phyloP scores from a whole-genome alignment of 2,797 vertebrate genomes.

The Sciurus carolinensis region DNA sequence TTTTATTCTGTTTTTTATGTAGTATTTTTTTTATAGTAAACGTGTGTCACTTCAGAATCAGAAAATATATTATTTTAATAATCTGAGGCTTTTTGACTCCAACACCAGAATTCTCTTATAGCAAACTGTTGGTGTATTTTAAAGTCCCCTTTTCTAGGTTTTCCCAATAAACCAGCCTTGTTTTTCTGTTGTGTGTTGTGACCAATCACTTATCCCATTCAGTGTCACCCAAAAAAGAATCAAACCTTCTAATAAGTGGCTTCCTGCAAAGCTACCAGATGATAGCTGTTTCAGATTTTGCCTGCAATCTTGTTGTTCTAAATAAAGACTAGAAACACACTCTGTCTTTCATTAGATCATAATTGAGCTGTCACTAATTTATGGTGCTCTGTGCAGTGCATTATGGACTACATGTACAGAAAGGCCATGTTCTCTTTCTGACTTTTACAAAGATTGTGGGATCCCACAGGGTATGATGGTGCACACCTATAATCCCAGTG shows the following conservation, averaged over 20 bases:
- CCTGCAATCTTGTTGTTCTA: slow-evolving; percentile 56
- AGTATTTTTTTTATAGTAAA: not conserved
- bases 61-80: not conserved
- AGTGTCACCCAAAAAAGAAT: not conserved
- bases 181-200: slow-evolving; percentile 9
- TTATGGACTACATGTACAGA: not conserved
- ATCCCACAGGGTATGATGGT: not conserved
- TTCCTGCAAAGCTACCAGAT: slow-evolving; percentile 41
- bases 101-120: slow-evolving; percentile 1
- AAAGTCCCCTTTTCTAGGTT: not conserved
- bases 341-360: slow-evolving; percentile 36
- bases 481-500: no score
- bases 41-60: slow-evolving; percentile 22
- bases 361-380: not conserved
- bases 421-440: not conserved
- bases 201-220: not conserved
- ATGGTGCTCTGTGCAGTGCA: not conserved
- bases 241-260: not conserved
- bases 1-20: slow-evolving; percentile 29
- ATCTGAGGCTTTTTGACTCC: slow-evolving; percentile 27
- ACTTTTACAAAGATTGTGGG: not conserved
- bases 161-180: not conserved
- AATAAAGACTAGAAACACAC: slow-evolving; percentile 60
- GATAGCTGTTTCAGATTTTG: slow-evolving; percentile 25
- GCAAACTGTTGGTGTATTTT: slow-evolving; percentile 1